Percentiles rank a stretch among this genome's conserved stretches.
phyloP scores from a whole-genome alignment of 2,113 vertebrate species.

The Sterna hirundo region DNA sequence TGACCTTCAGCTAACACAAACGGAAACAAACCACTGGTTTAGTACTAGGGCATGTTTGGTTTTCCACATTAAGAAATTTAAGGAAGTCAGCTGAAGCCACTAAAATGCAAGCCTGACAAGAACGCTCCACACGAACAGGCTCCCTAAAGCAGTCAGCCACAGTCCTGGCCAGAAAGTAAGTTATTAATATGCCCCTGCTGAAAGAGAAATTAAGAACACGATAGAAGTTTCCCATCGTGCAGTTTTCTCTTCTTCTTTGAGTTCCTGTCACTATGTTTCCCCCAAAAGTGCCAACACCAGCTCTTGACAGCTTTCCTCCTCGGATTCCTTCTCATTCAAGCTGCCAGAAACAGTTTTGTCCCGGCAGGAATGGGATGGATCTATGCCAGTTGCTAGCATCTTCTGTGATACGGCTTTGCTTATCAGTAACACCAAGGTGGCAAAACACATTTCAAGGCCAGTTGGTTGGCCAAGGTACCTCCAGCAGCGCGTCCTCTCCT shows the following conservation, averaged over 20 bases:
- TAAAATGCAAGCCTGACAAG: neutral
- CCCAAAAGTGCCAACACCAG: neutral
- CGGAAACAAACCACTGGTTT: neutral
- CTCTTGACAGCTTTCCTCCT: conserved; percentile 59
- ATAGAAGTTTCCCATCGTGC: conserved; percentile 9
- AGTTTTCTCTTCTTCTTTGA: conserved; percentile 38
- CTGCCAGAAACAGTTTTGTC: neutral
- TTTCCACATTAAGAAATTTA: neutral
- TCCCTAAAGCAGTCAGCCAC: neutral
- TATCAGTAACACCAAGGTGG: neutral
- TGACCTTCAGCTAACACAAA: neutral
- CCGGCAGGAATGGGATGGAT: neutral
- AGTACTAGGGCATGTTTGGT: fast-evolving
- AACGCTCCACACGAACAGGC: neutral
- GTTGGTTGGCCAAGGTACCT: neutral
- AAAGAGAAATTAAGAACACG: neutral
- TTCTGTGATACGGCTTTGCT: neutral
- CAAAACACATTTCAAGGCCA: neutral
- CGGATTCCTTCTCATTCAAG: conserved; percentile 38
- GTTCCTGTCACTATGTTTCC: conserved; percentile 58
- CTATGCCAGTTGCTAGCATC: neutral
- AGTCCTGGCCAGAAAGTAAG: neutral
- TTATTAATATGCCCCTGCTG: neutral
- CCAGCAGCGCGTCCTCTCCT: neutral
- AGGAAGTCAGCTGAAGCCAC: neutral